Evolutionary conservation across 2,888 invertebrate species (phyloP), one percentile per base, ranked within the genome.

Genomic region (Synanthedon formicaeformis): DNA sequence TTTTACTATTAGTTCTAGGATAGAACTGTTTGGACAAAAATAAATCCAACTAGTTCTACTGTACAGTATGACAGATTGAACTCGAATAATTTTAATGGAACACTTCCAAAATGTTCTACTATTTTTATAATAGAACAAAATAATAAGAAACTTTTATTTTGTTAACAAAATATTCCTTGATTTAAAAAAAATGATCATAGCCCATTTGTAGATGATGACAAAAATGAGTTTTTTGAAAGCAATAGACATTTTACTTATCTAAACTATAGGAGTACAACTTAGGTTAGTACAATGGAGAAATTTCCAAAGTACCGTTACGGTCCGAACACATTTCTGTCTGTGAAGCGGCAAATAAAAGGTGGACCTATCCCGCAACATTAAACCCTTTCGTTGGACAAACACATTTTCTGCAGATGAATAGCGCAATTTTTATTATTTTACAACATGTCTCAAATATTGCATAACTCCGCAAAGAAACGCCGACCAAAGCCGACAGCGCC

Each of bases 371-470:
- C 69, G 64, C 77, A 75, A 73, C 60, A 69, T 77, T 75, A 75
- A 82, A 82, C 86, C 85, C 84, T 87, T 87, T 82, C 70, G 74
- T 66, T 54, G 55, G 56, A 57, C 51, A 57, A 56, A 73, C 73
- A 75, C 66, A 66, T 78, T 82, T 84, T 84, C 78, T 79, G 86
- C 84, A 59, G 71, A 78, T 58, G 75, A 84, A 86, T 79, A 72
- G 78, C 80, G 79, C 80, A 78, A 79, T 78, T 83, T 82, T 81
- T 84, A 86, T 86, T 80, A 72, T 67, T 87, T 87, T 86, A 87
- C 77, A 63, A 75, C 78, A 57, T 53, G 54, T 62, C 67, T 71
- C 65, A 63, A 78, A 78, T 71, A 68, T 83, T 82, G 85, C 85
- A 78, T 74, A 84, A 76, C 73, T 75, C 69, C 65, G 81, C 77